Evolutionary conservation across 2,113 vertebrate species (phyloP), one percentile per base, ranked within the genome.

Genomic region (Loxodonta africana): DNA sequence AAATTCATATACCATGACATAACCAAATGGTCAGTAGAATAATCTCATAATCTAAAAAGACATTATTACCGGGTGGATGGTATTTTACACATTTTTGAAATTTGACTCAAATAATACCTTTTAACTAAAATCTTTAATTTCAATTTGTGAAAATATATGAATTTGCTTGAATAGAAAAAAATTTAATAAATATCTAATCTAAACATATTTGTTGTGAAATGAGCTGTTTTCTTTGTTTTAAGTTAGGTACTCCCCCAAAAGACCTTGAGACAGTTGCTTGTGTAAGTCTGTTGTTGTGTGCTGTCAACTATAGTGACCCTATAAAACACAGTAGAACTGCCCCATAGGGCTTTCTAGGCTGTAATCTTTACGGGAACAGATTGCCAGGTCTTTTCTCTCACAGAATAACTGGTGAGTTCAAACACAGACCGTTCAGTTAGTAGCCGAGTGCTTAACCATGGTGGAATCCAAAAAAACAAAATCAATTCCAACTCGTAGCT

Each of bases 21-120:
- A 41, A 41, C 1, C 21, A 96, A 77, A 81, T 65, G 20, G 14
- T 71, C 4, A 53, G 9, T 12, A 85, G 18, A 83, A 82, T 73
- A 5, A 23, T 46, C 48, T 96, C 41, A 5, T 2, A 92, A 5
- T 30, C 28, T 33, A 91, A 51, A 93, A 57, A 25, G 3, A 1
- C 23, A 78, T 89, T 77, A 44, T 44, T 51, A 25, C 0, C 1
- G 65, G 23, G 2, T n/a, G 51, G 71, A 78, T 3, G 62, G 5
- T 11, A 60, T 76, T 73, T 60, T 17, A 88, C 71, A 82, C 7
- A 81, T 77, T 83, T 96, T 93, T n/a, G 10, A 93, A 77, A 41
- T 85, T 85, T 3, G 67, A 67, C n/a, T 85, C 7, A 77, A 91
- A 84, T 88, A 88, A 48, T 1, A 57, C 6, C 3, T 95, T 65